Evolutionary conservation across 2,888 invertebrate genomes (phyloP).

Genomic region (Disparrhopalites patrizii): DNA sequence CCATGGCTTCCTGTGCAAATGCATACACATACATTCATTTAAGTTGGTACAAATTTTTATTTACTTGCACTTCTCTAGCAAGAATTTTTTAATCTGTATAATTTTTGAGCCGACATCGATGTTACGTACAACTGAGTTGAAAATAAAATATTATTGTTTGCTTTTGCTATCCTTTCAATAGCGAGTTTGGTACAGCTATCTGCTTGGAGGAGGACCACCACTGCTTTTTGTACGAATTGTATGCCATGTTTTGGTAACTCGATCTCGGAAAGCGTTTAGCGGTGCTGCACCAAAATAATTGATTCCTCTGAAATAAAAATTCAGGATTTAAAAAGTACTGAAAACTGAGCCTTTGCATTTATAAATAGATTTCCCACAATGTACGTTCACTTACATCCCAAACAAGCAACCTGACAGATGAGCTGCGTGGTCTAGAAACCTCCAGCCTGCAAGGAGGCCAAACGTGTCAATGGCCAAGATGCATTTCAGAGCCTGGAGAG

Average conservation of each 20-base stretch:
- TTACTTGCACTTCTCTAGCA: too few species aligned
- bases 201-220: background rate
- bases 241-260: constrained; percentile 42
- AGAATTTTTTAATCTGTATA: too few species aligned
- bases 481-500: constrained; percentile 74
- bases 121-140: too few species aligned
- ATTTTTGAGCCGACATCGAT: too few species aligned
- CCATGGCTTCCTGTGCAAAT: too few species aligned
- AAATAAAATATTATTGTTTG: too few species aligned
- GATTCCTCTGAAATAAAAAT: constrained; percentile 33
- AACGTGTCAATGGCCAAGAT: constrained; percentile 78
- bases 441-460: constrained; percentile 82
- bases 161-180: too few species aligned
- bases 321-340: background rate
- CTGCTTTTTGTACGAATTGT: constrained; percentile 30
- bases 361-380: too few species aligned
- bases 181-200: background rate
- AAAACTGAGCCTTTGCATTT: too few species aligned
- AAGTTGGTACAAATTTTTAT: too few species aligned
- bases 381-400: constrained; percentile 82
- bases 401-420: constrained; percentile 91
- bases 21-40: too few species aligned
- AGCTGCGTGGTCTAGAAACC: constrained; percentile 95
- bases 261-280: constrained; percentile 40
- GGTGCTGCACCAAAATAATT: constrained; percentile 39